A percentile compares a stretch with the other conserved stretches of the same genome.
These are phyloP conservation scores for Habroteleia sp. DNA, from an alignment of 2,888 invertebrate species.

Conservation along the genomic window DNA sequence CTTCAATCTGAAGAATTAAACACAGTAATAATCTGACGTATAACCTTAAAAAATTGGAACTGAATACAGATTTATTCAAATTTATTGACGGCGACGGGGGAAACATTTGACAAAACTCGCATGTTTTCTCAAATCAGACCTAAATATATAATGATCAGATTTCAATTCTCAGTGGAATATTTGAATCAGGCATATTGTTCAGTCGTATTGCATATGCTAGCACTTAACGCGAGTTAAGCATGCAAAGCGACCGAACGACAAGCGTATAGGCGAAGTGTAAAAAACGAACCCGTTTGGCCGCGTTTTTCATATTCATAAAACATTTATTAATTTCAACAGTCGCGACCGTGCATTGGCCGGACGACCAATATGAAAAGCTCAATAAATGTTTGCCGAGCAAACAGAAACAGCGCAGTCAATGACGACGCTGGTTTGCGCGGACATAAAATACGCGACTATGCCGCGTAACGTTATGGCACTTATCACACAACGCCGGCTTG, in stretches of 20 bases:
- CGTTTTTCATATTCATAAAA: constrained; percentile 21
- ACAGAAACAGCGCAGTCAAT: constrained; percentile 33
- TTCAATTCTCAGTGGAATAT: no score
- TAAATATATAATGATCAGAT: no score
- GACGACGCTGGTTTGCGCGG: constrained; percentile 23
- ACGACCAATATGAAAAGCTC: constrained; percentile 29
- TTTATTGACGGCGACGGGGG: no score
- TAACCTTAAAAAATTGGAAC: no score
- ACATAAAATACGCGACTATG: constrained; percentile 34
- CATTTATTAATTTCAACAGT: constrained; percentile 36
- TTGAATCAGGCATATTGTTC: no score
- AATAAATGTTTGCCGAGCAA: constrained; percentile 36
- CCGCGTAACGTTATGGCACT: constrained; percentile 42
- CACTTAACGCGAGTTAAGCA: no score
- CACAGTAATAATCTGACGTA: no score
- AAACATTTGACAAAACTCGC: no score
- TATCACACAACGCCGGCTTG: constrained; percentile 40
- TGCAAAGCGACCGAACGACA: background rate
- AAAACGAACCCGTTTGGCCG: constrained; percentile 12
- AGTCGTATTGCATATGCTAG: no score
- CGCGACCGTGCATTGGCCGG: constrained; percentile 2
- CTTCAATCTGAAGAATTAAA: no score
- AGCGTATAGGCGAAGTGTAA: background rate
- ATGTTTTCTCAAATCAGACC: no score
- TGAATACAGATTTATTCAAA: no score